Percentiles rank a stretch among this genome's conserved stretches.
Evolutionary conservation across 2,888 invertebrate species (phyloP).

Genomic region (Dichetophora obliterata): DNA sequence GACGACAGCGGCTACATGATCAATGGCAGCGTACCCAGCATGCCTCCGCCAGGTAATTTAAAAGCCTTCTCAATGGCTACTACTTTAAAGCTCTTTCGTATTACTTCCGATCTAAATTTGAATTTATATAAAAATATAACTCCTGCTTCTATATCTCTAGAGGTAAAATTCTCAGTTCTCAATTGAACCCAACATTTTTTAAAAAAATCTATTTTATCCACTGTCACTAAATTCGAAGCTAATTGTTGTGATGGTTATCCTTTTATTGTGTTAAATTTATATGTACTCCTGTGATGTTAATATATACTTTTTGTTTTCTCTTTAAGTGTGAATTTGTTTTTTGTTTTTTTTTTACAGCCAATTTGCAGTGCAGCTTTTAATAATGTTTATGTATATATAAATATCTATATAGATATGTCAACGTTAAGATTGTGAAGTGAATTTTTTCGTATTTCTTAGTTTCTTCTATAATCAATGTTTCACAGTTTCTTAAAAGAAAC

Average conservation of each 20-base stretch:
- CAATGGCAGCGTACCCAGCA: slow-evolving; percentile 61
- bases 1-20: slow-evolving; percentile 64
- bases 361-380: neutral
- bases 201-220: slow-evolving; percentile 3
- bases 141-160: slow-evolving; percentile 64
- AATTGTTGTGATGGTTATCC: neutral
- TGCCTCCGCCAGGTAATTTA: slow-evolving; percentile 68
- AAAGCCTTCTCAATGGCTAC: slow-evolving; percentile 22
- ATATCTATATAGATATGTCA: too few relatives aligned
- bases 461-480: neutral
- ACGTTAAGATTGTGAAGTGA: neutral
- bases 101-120: slow-evolving; percentile 44
- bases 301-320: slow-evolving; percentile 41
- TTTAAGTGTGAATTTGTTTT: slow-evolving; percentile 39
- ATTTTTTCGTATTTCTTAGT: neutral
- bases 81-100: slow-evolving; percentile 42
- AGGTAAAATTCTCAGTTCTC: slow-evolving; percentile 55
- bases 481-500: neutral
- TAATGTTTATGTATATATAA: too few relatives aligned
- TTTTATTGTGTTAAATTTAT: neutral
- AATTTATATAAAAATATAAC: slow-evolving; percentile 46
- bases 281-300: too few relatives aligned
- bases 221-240: neutral
- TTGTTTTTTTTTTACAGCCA: slow-evolving; percentile 33
- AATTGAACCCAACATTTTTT: slow-evolving; percentile 23